Evolutionary conservation across 2,888 invertebrate species (phyloP), one percentile per base, ranked within the genome.

Genomic region (Cephalotes varians): DNA sequence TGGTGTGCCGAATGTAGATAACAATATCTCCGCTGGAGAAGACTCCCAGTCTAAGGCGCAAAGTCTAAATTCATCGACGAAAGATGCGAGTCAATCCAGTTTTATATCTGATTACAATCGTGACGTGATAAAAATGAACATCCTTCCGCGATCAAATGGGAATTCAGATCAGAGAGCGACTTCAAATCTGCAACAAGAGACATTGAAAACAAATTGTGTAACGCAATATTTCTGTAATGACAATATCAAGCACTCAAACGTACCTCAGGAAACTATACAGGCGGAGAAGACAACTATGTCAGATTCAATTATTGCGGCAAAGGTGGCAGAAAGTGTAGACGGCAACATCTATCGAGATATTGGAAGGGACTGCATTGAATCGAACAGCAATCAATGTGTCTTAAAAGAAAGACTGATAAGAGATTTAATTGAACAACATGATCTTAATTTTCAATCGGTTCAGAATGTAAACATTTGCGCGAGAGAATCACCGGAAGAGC

Each of bases 271-370:
- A 76, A 79, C 86, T 86, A 60, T 25, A 49, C 88, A 95, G 82
- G 95, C 94, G 87, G 92, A 71, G 7, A 95, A 56, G 91, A 95
- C 49, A 95, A 95, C 34, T 90, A 64, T 67, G 58, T 81, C 21
- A n/a, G 84, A 58, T 79, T 64, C 47, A 47, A 83, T 64, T 60
- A 51, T 44, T 49, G 73, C 37, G 18, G 54, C 37, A 47, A 85
- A 83, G 25, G 15, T 58, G 25, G 12, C 54, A 54, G 56, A 2
- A 60, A 37, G 21, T 44, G 28, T 28, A 10, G 54, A 65, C 18
- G 6, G 62, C 56, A 69, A 72, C 15, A 65, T 37, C 49, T 64
- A 28, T 9, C 58, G 25, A 44, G 28, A 49, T 31, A 37, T 60
- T 0, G 64, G 25, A 51, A n/a, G 37, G 47, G 67, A 84, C 40